A percentile compares a stretch with the other conserved stretches of the same genome.
phyloP scores from a whole-genome alignment of 2,888 invertebrate species.

The Physocephala rufipes region DNA sequence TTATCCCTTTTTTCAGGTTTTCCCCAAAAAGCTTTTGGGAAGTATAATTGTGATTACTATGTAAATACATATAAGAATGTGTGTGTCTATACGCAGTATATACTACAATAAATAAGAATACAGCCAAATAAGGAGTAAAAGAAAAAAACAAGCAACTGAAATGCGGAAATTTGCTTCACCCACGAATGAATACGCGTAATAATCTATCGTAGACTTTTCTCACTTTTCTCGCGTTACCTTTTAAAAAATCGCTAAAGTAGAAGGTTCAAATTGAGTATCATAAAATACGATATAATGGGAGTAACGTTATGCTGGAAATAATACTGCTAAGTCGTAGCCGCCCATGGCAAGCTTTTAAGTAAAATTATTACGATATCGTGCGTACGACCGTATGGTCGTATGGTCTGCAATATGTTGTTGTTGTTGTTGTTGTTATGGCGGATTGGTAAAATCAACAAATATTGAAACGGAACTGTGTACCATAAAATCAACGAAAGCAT shows the following conservation, averaged over 20 bases:
- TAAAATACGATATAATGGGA: not conserved
- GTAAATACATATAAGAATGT: not conserved
- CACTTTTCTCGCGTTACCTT: not conserved
- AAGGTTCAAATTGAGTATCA: not conserved
- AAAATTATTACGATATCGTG: slow-evolving; percentile 8
- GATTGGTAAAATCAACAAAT: slow-evolving; percentile 12
- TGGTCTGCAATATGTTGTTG: not conserved
- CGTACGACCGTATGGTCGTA: not conserved
- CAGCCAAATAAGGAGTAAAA: not conserved
- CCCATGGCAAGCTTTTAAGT: slow-evolving; percentile 17
- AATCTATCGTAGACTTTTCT: not conserved
- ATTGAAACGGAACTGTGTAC: not conserved
- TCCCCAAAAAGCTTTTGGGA: not conserved
- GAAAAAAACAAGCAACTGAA: not conserved
- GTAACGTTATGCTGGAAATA: not conserved
- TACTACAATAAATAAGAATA: not conserved
- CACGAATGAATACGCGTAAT: too few relatives aligned
- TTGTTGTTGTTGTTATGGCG: not conserved
- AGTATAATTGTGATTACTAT: not conserved
- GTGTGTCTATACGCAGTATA: not conserved
- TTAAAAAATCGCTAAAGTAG: not conserved
- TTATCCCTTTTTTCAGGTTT: slow-evolving; percentile 8
- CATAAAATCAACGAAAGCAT: too few relatives aligned
- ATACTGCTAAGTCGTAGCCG: not conserved
- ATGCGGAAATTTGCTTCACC: too few relatives aligned